Evolutionary conservation across 2,113 vertebrate species (phyloP), one percentile per base, ranked within the genome.

Genomic region (Ceyx margarethae): DNA sequence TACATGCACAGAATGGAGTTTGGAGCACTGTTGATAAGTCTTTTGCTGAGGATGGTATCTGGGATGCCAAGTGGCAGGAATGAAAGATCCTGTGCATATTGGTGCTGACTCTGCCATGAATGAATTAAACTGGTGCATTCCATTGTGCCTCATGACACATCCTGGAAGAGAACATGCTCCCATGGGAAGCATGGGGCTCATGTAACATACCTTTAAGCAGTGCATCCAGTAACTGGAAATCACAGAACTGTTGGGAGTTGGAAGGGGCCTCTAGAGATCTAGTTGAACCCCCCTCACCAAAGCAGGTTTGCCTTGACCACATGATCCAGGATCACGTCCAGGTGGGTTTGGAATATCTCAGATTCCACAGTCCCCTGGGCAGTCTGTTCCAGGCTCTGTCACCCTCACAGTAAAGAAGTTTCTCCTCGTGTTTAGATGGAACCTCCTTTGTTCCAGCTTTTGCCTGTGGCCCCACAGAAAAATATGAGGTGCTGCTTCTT

Each of bases 151-250:
- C 25, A 5, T 15, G 68, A 19, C 51, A 12, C 19, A 18, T 79
- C 35, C 45, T 80, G 31, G 42, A 66, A 51, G 79, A 73, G 64
- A 80, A 2, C 6, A 2, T 75, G 28, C 66, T 82, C 50, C 62
- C 33, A 4, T 23, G 14, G 71, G 75, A 56, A 56, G 48, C 15
- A 5, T 2, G 12, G 35, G 28, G 35, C 13, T 37, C 8, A 2
- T 2, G 10, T 25, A 62, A n/a, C 1, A 1, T 46, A 48, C 28
- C 23, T 80, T 46, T 0, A 0, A 3, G 6, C 76, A 31, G 0
- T 15, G 28, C 31, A 4, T 33, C 3, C 2, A 3, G 60, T 48
- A 35, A 8, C 12, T 80, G 60, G 25, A 60, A 48, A 17, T 43
- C 66, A 13, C 11, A 26, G 50, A 51, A 51, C 26, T 25, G 26